Evolutionary conservation across 1,140 invertebrate species (phyloP), one percentile per base, ranked within the genome.

Genomic region (Tetraneura akinire): DNA sequence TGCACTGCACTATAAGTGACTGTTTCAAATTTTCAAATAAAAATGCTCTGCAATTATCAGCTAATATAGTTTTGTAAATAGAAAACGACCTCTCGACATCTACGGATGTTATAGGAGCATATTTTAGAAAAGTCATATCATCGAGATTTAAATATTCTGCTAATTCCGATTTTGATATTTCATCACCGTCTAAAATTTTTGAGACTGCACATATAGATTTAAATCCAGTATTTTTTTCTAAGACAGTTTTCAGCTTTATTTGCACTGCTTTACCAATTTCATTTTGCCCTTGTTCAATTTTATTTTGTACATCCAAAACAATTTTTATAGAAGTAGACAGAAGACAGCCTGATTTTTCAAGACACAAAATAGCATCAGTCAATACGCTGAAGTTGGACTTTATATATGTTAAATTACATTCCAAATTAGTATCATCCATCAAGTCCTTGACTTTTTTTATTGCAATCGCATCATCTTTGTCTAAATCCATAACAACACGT

Each of bases 401-500:
- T 55, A 55, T 55, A 23, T 55, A 55, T 10, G 53, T 55, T 23
- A 55, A 55, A 55, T 55, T 23, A 55, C 53, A 55, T 55, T 55
- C 53, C 53, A 55, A 3, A 23, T 55, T 55, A 55, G 53, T 6
- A 23, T 55, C 53, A 23, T 55, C 23, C 0, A 55, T 55, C 53
- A 55, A 55, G 23, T 55, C n/a, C 0, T 55, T n/a, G 26, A 57
- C 21, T 60, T 60, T 60, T 60, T 29, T 60, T 16, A 60, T 60
- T 60, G 55, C 14, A 60, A 60, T 26, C 11, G 23, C 55, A 60
- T 60, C 55, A 26, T 60, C 55, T 60, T 60, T 23, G 3, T 60
- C 21, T 23, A 60, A 60, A 26, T 60, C 55, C 16, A 62, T 47
- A 26, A 51, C 60, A 84, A 66, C 62, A 66, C 62, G 62, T 66